phyloP scores from a whole-genome alignment of 2,113 vertebrate species.

The Gobiocypris rarus region DNA sequence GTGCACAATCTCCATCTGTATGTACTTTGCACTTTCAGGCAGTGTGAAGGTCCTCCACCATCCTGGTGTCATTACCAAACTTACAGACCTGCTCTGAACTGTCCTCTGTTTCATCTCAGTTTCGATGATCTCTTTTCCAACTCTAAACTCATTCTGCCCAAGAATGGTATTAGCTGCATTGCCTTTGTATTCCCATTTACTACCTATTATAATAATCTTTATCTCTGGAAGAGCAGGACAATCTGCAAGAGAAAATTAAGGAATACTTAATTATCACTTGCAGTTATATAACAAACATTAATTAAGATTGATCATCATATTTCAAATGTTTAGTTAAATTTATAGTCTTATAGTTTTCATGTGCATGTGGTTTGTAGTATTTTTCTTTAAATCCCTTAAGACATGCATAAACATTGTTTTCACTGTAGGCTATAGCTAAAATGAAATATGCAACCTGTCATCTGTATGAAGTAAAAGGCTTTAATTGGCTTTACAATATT shows the following conservation, averaged over 20 bases:
- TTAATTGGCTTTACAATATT: no score
- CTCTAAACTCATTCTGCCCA: background rate
- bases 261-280: background rate
- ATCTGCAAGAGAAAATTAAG: background rate
- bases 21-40: background rate
- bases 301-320: background rate
- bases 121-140: background rate
- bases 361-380: no score
- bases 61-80: conserved; percentile 16
- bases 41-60: conserved; percentile 6
- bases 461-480: no score
- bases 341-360: background rate
- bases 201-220: background rate
- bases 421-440: no score
- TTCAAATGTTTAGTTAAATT: background rate
- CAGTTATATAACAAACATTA: no score
- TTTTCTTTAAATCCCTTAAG: no score
- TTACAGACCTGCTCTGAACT: background rate
- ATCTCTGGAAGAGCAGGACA: background rate
- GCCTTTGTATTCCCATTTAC: background rate
- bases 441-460: no score
- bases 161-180: background rate
- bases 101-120: background rate
- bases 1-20: background rate
- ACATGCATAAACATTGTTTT: no score